phyloP scores from a whole-genome alignment of 1,140 invertebrate species.

The Antheraea mylitta region DNA sequence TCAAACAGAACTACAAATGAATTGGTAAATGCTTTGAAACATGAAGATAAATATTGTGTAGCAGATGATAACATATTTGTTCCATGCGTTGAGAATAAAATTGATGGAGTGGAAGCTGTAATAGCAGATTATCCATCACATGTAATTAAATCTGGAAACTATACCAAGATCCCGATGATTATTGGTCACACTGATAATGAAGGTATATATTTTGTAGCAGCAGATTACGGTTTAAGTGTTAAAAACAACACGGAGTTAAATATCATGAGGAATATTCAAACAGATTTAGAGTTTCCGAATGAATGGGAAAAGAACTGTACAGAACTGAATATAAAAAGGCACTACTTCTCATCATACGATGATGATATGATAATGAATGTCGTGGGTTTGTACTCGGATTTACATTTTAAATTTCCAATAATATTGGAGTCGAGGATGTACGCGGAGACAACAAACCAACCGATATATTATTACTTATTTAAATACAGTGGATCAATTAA shows the following conservation, averaged over 20 bases:
- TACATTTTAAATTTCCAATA: conserved; percentile 63
- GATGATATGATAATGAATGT: conserved; percentile 56
- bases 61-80: conserved; percentile 57
- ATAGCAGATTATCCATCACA: conserved; percentile 53
- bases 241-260: conserved; percentile 36
- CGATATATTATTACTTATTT: conserved; percentile 67
- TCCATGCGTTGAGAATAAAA: conserved; percentile 60
- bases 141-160: conserved; percentile 58
- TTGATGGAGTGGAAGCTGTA: conserved; percentile 52
- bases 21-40: conserved; percentile 49
- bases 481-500: conserved; percentile 62
- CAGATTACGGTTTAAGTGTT: conserved; percentile 52
- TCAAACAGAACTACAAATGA: conserved; percentile 47
- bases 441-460: conserved; percentile 46
- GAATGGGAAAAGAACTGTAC: conserved; percentile 41
- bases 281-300: conserved; percentile 53
- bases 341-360: conserved; percentile 51
- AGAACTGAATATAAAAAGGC: conserved; percentile 34
- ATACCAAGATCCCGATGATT: conserved; percentile 69
- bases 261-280: conserved; percentile 36
- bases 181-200: conserved; percentile 67
- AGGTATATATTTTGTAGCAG: conserved; percentile 62
- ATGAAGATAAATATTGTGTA: conserved; percentile 44
- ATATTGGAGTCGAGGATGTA: conserved; percentile 57
- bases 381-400: conserved; percentile 62